A percentile compares a stretch with the other conserved stretches of the same genome.
These are phyloP conservation scores for Berghia stephanieae DNA, from an alignment of 1,140 invertebrate species.

Conservation along the genomic window DNA sequence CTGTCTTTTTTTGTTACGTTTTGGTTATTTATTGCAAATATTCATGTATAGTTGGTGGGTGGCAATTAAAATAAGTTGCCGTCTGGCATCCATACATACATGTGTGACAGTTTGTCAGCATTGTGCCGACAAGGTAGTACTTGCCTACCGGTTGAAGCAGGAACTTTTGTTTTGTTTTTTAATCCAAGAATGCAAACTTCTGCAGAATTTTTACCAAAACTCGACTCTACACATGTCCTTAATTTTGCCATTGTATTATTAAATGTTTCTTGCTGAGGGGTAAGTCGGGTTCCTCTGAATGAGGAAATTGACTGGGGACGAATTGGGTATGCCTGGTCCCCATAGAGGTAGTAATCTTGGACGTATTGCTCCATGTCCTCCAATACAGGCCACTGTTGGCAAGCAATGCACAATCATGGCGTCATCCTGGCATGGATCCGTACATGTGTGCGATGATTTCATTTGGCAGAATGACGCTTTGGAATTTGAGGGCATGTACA, in stretches of 20 bases:
- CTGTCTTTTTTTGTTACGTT: too few relatives aligned
- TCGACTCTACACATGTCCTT: conserved; percentile 9
- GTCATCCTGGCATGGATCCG: conserved; percentile 21
- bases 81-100: conserved; percentile 18
- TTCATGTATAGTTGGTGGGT: neutral
- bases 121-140: conserved; percentile 12
- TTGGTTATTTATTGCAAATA: conserved; percentile 21
- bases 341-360: conserved; percentile 23
- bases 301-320: neutral
- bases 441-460: conserved; percentile 30
- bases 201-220: neutral
- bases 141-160: conserved; percentile 13
- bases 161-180: conserved; percentile 13
- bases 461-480: conserved; percentile 13
- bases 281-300: conserved; percentile 23
- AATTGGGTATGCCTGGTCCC: conserved; percentile 31
- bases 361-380: conserved; percentile 8
- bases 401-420: too few relatives aligned
- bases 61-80: neutral
- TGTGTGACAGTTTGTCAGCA: conserved; percentile 23
- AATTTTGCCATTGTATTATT: conserved; percentile 16
- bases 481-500: conserved; percentile 25
- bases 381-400: conserved; percentile 26
- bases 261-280: conserved; percentile 20
- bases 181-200: conserved; percentile 15